Base-by-base conservation (phyloP, 2,888 invertebrate genomes). In the Ormyrus rosae region DNA sequence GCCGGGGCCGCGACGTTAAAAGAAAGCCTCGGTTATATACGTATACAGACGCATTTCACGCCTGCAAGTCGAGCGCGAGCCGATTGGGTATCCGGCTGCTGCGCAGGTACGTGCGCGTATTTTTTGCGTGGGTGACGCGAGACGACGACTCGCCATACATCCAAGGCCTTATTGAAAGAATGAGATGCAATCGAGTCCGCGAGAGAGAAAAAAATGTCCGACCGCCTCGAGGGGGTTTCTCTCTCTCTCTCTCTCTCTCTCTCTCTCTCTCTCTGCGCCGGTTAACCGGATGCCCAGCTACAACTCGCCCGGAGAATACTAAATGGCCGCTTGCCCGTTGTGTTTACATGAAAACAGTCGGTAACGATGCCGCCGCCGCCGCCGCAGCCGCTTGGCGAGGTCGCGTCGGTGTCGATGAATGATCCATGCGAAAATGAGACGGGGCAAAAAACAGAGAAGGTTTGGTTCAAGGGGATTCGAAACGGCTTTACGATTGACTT, bases 211-310 rank as follows among this genome's bases (percentile, higher is more conserved):
- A 79, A 83, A 78, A 65, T 68, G 65, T 72, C 65, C 45, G n/a
- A 64, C 46, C 51, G 58, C 55, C 58, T 34, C 48, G 51, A 68
- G 69, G 80, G 72, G 82, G 69, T 77, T 81, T 71, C 75, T 81
- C 73, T 82, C 79, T 81, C 81, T 79, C 70, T 77, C 80, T 83
- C 77, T 71, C 75, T 81, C 79, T 81, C 81, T 71, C 75, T 81
- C 73, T 82, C 79, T 81, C 81, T 83, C 81, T 80, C 81, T 78
- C 73, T 70, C 76, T 82, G 75, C 83, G 84, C 83, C 84, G 81
- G 85, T 87, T 87, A 87, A 88, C 90, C 90, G 90, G 90, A 90
- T 90, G 88, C 87, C 86, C 84, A 86, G 84, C 88, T 72, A 70
- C 67, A 51, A 55, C 45, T 86, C 88, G 87, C 84, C 87, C 81